A percentile compares a stretch with the other conserved stretches of the same genome.
Conservation (phyloP, 1,140 invertebrate species). For the Habropoda laboriosa region DNA sequence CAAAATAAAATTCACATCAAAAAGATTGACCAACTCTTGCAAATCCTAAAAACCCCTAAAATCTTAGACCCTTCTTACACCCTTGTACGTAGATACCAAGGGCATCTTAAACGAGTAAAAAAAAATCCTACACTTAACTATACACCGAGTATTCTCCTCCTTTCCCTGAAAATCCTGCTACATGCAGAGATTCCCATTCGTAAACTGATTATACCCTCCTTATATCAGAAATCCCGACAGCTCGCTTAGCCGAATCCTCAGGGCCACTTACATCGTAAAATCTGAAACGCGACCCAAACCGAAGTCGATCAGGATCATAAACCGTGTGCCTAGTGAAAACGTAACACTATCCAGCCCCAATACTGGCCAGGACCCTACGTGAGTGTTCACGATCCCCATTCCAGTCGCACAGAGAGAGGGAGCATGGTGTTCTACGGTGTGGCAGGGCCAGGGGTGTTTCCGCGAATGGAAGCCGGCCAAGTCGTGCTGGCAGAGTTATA, state of each 20-base stretch:
- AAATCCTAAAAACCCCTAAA: too few species aligned
- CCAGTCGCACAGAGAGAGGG: too few species aligned
- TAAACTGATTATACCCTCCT: too few species aligned
- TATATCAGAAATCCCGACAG: too few species aligned
- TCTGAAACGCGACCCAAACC: neutral
- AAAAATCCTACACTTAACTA: too few species aligned
- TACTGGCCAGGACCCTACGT: neutral
- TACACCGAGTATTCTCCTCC: neutral
- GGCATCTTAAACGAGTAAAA: too few species aligned
- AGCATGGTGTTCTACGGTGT: slow-evolving; percentile 30
- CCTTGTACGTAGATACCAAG: too few species aligned
- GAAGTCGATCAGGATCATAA: slow-evolving; percentile 26
- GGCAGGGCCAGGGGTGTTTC: slow-evolving; percentile 47
- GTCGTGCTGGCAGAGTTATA: slow-evolving; percentile 60
- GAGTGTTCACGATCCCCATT: slow-evolving; percentile 13
- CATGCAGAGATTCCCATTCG: neutral
- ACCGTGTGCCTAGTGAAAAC: slow-evolving; percentile 43
- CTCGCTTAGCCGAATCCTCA: neutral
- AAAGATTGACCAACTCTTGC: too few species aligned
- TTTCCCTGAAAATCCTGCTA: neutral
- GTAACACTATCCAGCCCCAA: slow-evolving; percentile 11
- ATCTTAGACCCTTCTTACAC: too few species aligned
- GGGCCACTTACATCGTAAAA: neutral
- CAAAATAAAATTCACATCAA: too few species aligned
- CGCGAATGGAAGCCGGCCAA: slow-evolving; percentile 64